phyloP scores from a whole-genome alignment of 2,888 invertebrate species.

The Tiphia femorata region DNA sequence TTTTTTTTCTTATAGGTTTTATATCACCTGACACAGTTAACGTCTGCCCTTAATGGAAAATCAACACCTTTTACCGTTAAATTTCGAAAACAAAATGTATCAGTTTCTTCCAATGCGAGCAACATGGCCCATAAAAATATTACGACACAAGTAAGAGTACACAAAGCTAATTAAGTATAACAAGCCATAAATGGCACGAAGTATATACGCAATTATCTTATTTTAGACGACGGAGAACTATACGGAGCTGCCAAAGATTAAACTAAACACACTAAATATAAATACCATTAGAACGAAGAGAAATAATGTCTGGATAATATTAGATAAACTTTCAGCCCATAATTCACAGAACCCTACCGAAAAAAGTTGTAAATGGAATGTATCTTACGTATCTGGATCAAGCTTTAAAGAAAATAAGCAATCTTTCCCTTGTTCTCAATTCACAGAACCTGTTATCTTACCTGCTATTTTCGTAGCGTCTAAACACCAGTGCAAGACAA shows the following conservation, averaged over 20 bases:
- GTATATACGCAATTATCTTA: not conserved
- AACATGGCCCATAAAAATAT: not conserved
- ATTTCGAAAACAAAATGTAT: slow-evolving; percentile 46
- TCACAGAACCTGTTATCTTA: slow-evolving; percentile 40
- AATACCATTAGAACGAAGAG: slow-evolving; percentile 41
- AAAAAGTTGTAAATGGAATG: slow-evolving; percentile 55
- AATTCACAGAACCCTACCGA: slow-evolving; percentile 36
- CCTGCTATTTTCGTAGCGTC: slow-evolving; percentile 35
- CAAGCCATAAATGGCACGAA: not conserved
- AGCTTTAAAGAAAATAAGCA: slow-evolving; percentile 62
- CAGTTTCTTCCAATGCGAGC: slow-evolving; percentile 4
- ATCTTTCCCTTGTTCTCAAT: slow-evolving; percentile 38
- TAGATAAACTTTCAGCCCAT: slow-evolving; percentile 44
- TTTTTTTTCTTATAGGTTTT: slow-evolving; percentile 53
- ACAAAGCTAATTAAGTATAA: no score
- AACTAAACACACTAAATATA: slow-evolving; percentile 44
- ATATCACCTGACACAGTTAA: slow-evolving; percentile 63
- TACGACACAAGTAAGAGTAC: no score
- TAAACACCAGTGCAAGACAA: slow-evolving; percentile 42
- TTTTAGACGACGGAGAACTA: slow-evolving; percentile 57
- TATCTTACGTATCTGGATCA: slow-evolving; percentile 61
- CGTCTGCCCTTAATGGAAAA: slow-evolving; percentile 57
- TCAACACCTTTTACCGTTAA: slow-evolving; percentile 50
- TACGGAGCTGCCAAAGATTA: slow-evolving; percentile 46
- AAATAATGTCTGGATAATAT: slow-evolving; percentile 41